Evolutionary conservation across 1,140 invertebrate species (phyloP).

Genomic region (Panagrolaimus sp.): DNA sequence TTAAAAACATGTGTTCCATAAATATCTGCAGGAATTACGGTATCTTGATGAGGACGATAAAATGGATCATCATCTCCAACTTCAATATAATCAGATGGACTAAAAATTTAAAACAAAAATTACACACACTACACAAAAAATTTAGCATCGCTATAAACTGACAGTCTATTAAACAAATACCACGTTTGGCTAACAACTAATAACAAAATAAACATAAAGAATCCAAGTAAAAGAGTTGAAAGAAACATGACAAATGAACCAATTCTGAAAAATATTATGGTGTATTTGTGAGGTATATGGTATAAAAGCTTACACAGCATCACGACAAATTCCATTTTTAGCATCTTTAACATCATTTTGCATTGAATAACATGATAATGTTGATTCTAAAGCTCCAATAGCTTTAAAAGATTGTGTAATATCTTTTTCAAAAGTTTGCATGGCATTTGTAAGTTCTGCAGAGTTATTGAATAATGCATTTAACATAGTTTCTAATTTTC

Average conservation of each 20-base stretch:
- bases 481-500: slow-evolving; percentile 8
- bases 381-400: slow-evolving; percentile 40
- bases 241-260: slow-evolving; percentile 38
- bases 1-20: slow-evolving; percentile 49
- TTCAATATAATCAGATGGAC: slow-evolving; percentile 42
- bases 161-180: slow-evolving; percentile 43
- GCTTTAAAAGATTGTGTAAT: slow-evolving; percentile 27
- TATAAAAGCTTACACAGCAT: slow-evolving; percentile 43
- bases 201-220: slow-evolving; percentile 48
- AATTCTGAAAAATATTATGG: slow-evolving; percentile 34
- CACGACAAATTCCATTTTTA: slow-evolving; percentile 42
- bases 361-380: slow-evolving; percentile 39
- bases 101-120: slow-evolving; percentile 23
- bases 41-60: slow-evolving; percentile 41
- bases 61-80: slow-evolving; percentile 47
- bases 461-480: slow-evolving; percentile 18
- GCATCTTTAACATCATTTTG: slow-evolving; percentile 41
- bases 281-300: neutral
- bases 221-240: slow-evolving; percentile 46
- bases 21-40: slow-evolving; percentile 42
- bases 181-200: slow-evolving; percentile 49
- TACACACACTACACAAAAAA: slow-evolving; percentile 15
- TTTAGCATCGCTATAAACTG: slow-evolving; percentile 25
- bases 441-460: slow-evolving; percentile 13
- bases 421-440: slow-evolving; percentile 18